Percentiles rank a stretch among this genome's conserved stretches.
phyloP scores from a whole-genome alignment of 2,797 vertebrate genomes.

The Clarias fuscus region DNA sequence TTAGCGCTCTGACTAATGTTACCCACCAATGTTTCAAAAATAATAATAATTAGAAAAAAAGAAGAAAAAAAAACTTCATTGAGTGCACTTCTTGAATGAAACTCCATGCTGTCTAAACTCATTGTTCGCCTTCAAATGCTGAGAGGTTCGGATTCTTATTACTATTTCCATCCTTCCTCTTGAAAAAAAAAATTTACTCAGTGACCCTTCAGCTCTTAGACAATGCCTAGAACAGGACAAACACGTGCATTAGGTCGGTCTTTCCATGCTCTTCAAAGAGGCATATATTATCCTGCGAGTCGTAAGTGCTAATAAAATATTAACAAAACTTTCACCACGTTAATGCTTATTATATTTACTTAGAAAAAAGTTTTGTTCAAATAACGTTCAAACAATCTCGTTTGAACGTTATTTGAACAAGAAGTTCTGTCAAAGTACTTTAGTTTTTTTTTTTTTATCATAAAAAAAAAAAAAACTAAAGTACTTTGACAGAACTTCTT shows the following conservation, averaged over 20 bases:
- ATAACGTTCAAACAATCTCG: no score
- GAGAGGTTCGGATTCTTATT: neutral
- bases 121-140: conserved; percentile 10
- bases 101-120: neutral
- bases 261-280: neutral
- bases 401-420: no score
- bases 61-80: neutral
- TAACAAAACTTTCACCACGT: neutral
- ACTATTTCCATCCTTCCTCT: no score
- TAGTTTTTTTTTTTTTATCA: no score
- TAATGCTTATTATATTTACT: neutral
- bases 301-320: neutral
- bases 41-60: no score
- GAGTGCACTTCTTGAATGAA: neutral
- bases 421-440: no score
- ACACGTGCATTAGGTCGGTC: neutral
- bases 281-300: neutral
- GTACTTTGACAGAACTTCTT: neutral
- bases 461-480: no score
- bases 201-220: no score
- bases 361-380: neutral
- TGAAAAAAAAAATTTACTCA: no score
- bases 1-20: neutral
- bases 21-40: neutral
- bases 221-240: no score